Evolutionary conservation across 37 sponge, comb jelly and placozoan genomes (phyloP).

Genomic region (Oopsacas minuta): DNA sequence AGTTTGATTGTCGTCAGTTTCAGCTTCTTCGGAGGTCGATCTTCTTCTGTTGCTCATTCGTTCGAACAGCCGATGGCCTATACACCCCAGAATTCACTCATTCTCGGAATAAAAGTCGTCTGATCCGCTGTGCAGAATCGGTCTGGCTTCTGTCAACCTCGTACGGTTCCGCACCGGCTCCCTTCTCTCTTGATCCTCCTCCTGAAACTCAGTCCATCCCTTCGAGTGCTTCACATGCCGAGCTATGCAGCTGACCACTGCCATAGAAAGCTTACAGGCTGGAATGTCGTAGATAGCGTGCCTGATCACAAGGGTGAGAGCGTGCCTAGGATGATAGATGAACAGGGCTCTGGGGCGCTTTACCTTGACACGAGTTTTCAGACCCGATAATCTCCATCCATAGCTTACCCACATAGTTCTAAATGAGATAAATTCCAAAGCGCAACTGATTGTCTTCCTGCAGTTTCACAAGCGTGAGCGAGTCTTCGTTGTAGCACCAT

Average conservation of each 20-base stretch:
- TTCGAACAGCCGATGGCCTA: background rate
- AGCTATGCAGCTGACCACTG: background rate
- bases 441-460: conserved; percentile 6
- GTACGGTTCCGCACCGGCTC: background rate
- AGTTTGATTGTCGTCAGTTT: background rate
- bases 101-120: background rate
- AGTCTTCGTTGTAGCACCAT: background rate
- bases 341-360: conserved; percentile 31
- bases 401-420: background rate
- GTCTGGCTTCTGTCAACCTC: background rate
- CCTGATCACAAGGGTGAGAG: background rate
- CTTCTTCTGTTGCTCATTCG: background rate
- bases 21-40: background rate
- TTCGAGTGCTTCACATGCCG: background rate
- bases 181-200: background rate
- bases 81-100: background rate
- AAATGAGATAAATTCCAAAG: background rate
- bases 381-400: conserved; percentile 30
- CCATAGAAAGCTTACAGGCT: background rate
- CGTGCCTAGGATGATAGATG: background rate
- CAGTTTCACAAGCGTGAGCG: conserved; percentile 15
- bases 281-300: background rate
- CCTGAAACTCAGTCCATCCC: background rate
- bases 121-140: background rate
- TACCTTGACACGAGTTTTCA: conserved; percentile 27